A percentile compares a stretch with the other conserved stretches of the same genome.
Conservation (phyloP, 2,888 invertebrate genomes). For the Chrysina gloriosa region DNA sequence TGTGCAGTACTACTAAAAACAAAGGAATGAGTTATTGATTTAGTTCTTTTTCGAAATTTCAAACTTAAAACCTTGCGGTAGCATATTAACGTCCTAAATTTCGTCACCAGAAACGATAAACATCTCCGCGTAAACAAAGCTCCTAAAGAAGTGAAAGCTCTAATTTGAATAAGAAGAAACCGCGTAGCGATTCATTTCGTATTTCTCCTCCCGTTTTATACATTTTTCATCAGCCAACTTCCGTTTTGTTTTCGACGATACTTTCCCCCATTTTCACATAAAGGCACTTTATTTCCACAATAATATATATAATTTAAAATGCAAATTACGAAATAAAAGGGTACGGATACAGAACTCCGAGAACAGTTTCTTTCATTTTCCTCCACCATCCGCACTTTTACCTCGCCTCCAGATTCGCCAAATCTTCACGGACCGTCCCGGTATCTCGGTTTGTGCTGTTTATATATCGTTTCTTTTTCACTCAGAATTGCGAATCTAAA, state of each 20-base stretch:
- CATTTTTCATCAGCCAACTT: background rate
- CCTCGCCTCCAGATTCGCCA: background rate
- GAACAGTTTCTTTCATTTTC: background rate
- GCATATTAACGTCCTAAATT: too few species aligned
- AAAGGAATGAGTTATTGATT: too few species aligned
- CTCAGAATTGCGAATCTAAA: background rate
- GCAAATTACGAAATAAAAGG: conserved; percentile 3
- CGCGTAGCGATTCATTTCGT: background rate
- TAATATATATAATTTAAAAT: conserved; percentile 27
- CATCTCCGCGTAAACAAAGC: background rate
- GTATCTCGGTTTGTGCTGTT: conserved; percentile 3
- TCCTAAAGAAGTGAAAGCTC: background rate
- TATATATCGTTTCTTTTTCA: background rate
- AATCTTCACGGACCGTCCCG: background rate
- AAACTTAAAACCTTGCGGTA: too few species aligned
- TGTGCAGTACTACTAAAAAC: too few species aligned
- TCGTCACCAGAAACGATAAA: background rate
- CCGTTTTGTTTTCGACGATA: conserved; percentile 13
- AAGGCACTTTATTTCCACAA: conserved; percentile 8
- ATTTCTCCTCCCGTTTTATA: background rate
- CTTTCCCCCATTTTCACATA: background rate
- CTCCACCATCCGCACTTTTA: background rate
- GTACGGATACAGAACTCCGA: background rate
- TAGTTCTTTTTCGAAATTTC: too few species aligned
- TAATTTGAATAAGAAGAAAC: conserved; percentile 4